Percentiles rank a stretch among this genome's conserved stretches.
Evolutionary conservation across 2,113 vertebrate genomes (phyloP).

Genomic region (Clupea harengus): DNA sequence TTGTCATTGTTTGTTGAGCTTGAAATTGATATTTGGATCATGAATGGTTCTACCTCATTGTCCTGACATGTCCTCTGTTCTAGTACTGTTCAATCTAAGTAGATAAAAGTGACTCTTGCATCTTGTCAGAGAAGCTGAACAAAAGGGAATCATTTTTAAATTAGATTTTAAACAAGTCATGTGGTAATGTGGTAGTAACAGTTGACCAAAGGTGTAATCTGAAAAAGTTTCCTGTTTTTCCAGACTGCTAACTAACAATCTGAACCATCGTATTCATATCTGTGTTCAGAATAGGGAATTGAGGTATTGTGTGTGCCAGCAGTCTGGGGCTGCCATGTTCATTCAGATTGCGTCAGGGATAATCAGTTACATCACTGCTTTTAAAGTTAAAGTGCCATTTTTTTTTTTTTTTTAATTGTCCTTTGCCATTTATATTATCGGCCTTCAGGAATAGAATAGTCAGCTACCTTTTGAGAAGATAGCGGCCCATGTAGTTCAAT

Average conservation of each 20-base stretch:
- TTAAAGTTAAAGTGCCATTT: background rate
- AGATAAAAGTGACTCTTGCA: background rate
- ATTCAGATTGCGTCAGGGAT: background rate
- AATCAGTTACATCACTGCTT: background rate
- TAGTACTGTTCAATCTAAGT: background rate
- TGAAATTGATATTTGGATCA: background rate
- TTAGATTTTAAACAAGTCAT: background rate
- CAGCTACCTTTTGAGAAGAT: no score
- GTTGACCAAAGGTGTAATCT: background rate
- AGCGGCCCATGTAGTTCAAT: no score
- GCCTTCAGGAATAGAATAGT: no score
- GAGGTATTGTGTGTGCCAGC: background rate
- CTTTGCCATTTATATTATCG: no score
- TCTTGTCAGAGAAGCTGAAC: background rate
- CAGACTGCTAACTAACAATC: no score
- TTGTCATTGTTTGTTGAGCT: background rate
- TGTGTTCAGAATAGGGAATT: background rate
- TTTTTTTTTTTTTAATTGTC: no score
- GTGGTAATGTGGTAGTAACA: background rate
- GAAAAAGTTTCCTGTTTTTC: no score
- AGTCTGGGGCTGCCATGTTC: background rate
- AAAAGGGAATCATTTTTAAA: background rate
- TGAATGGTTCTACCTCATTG: background rate
- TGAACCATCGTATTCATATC: background rate
- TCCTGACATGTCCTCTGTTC: background rate